A percentile compares a stretch with the other conserved stretches of the same genome.
These are phyloP conservation scores for Schizopygopsis malacanthus DNA, from an alignment of 2,797 vertebrate species.

Conservation along the genomic window DNA sequence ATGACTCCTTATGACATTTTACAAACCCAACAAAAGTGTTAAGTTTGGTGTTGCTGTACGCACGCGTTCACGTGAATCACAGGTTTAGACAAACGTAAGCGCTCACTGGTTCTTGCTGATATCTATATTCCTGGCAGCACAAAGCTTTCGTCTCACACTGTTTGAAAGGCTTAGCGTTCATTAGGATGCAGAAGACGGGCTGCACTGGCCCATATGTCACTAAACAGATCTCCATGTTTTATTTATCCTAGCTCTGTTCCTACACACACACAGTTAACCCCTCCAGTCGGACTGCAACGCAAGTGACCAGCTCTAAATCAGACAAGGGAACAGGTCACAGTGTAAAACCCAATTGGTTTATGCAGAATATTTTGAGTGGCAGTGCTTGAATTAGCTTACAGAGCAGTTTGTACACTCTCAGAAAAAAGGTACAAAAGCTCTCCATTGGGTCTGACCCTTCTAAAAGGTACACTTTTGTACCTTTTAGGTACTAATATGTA, in stretches of 20 bases:
- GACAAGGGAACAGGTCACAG: neutral
- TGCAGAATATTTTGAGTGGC: neutral
- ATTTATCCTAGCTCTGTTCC: slow-evolving; percentile 64
- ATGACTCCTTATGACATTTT: neutral
- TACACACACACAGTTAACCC: slow-evolving; percentile 39
- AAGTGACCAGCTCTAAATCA: slow-evolving; percentile 17
- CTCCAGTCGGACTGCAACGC: slow-evolving; percentile 14
- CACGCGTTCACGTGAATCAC: neutral
- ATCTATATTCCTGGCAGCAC: slow-evolving; percentile 54
- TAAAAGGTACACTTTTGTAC: too few species aligned
- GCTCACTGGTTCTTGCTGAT: slow-evolving; percentile 26
- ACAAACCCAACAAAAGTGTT: slow-evolving; percentile 11
- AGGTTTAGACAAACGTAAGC: slow-evolving; percentile 41
- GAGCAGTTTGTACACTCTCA: neutral
- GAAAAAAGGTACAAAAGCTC: neutral
- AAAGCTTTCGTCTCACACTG: slow-evolving; percentile 39
- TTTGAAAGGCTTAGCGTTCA: slow-evolving; percentile 53
- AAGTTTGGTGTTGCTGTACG: neutral
- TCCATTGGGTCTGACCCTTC: too few species aligned
- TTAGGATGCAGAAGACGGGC: slow-evolving; percentile 62
- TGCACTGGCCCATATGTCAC: slow-evolving; percentile 66
- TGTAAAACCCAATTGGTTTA: neutral
- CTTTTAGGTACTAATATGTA: neutral
- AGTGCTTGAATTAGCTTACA: neutral
- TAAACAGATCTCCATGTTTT: slow-evolving; percentile 69